phyloP scores from a whole-genome alignment of 2,113 vertebrate species.

The Plotosus lineatus region DNA sequence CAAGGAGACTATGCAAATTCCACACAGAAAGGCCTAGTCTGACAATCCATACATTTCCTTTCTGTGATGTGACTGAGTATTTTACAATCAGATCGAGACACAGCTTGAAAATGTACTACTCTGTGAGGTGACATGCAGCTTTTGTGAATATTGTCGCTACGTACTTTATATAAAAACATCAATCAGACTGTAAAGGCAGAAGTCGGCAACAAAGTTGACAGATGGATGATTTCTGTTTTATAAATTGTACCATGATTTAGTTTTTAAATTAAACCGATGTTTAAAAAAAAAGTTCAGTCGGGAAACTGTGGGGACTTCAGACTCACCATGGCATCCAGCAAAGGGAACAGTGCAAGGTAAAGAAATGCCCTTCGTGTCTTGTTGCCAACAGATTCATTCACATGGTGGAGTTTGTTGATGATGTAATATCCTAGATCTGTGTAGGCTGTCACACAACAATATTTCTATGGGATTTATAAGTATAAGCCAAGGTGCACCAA shows the following conservation, averaged over 20 bases:
- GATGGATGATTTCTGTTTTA: background rate
- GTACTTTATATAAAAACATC: background rate
- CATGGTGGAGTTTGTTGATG: constrained; percentile 98
- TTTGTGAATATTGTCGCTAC: background rate
- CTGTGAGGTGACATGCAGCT: background rate
- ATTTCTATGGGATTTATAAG: background rate
- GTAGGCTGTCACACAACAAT: constrained; percentile 74
- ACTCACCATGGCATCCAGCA: constrained; percentile 98
- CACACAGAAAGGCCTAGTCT: too few relatives aligned
- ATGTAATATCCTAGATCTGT: constrained; percentile 91
- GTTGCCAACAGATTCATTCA: constrained; percentile 91
- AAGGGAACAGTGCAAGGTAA: constrained; percentile 92
- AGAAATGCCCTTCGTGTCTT: constrained; percentile 96
- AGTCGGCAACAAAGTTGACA: too few relatives aligned
- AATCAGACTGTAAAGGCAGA: background rate
- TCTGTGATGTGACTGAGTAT: too few relatives aligned
- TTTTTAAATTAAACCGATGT: background rate
- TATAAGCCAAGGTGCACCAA: too few relatives aligned
- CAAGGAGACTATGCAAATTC: too few relatives aligned
- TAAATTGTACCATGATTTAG: background rate
- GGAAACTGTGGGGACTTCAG: too few relatives aligned
- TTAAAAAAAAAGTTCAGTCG: background rate
- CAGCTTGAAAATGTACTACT: background rate
- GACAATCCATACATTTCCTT: too few relatives aligned
- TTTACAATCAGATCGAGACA: too few relatives aligned